Percentiles rank a stretch among this genome's conserved stretches.
These are phyloP conservation scores for Dasyurus viverrinus DNA, from an alignment of 2,113 vertebrate genomes.

Conservation along the genomic window DNA sequence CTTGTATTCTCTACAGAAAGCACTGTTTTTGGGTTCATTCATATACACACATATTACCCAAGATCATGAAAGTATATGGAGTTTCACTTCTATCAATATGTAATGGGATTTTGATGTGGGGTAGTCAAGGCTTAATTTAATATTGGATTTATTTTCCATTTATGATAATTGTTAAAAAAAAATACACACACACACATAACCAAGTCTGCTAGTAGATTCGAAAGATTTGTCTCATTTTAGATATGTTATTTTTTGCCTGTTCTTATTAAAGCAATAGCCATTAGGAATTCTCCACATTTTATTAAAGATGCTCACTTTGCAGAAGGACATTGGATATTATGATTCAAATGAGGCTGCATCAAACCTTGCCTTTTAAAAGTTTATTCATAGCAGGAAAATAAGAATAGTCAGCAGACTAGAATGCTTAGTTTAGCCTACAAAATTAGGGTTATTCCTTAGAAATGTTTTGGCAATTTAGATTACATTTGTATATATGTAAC, in stretches of 20 bases:
- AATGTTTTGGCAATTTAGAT: neutral
- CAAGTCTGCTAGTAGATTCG: conserved; percentile 8
- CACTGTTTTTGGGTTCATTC: neutral
- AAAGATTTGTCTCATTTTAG: neutral
- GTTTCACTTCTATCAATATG: conserved; percentile 34
- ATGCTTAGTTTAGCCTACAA: conserved; percentile 6
- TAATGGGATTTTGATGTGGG: conserved; percentile 48
- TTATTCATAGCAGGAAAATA: conserved; percentile 46
- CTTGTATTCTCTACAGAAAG: neutral
- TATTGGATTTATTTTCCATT: conserved; percentile 64
- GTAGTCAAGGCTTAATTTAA: conserved; percentile 50
- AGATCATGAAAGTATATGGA: conserved; percentile 32
- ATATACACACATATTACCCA: conserved; percentile 22
- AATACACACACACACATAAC: neutral
- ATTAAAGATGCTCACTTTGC: conserved; percentile 31
- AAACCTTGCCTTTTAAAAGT: conserved; percentile 33
- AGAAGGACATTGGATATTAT: conserved; percentile 62
- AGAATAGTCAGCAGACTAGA: neutral
- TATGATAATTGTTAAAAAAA: conserved; percentile 32
- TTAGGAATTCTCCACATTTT: conserved; percentile 6
- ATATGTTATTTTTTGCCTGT: conserved; percentile 42
- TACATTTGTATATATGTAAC: neutral
- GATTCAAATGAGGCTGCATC: conserved; percentile 17
- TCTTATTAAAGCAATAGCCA: neutral
- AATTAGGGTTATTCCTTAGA: neutral